These are phyloP conservation scores for Hyperoplus immaculatus DNA, from an alignment of 2,797 vertebrate species.

Conservation along the genomic window DNA sequence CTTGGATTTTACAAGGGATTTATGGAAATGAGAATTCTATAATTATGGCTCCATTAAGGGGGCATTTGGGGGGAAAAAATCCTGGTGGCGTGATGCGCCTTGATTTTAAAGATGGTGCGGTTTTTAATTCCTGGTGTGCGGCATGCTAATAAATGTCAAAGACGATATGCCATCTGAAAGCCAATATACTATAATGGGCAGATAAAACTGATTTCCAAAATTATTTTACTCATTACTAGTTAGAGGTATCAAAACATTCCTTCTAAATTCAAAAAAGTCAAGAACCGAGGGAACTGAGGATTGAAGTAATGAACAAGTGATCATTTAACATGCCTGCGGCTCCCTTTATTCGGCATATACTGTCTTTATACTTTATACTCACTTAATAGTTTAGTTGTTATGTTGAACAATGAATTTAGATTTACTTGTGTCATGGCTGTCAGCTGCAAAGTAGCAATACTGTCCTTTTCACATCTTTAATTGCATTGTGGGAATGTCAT, in stretches of 20 bases:
- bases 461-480: neutral
- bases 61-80: constrained; percentile 60
- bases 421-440: neutral
- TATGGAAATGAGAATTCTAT: constrained; percentile 56
- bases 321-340: neutral
- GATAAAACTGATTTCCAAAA: constrained; percentile 46
- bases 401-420: neutral
- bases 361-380: neutral
- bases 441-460: neutral
- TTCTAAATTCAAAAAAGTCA: constrained; percentile 4
- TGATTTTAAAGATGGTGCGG: constrained; percentile 70
- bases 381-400: neutral
- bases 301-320: neutral
- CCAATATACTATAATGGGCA: constrained; percentile 27
- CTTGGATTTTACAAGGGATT: constrained; percentile 43
- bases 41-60: constrained; percentile 58
- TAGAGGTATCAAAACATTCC: constrained; percentile 12
- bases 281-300: neutral
- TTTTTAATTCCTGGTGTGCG: constrained; percentile 72
- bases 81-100: constrained; percentile 54
- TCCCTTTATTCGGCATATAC: neutral
- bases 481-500: neutral
- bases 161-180: constrained; percentile 42
- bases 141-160: constrained; percentile 61
- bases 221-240: constrained; percentile 30